These are phyloP conservation scores for Chloroclysta siterata DNA, from an alignment of 2,888 invertebrate species.

Conservation along the genomic window DNA sequence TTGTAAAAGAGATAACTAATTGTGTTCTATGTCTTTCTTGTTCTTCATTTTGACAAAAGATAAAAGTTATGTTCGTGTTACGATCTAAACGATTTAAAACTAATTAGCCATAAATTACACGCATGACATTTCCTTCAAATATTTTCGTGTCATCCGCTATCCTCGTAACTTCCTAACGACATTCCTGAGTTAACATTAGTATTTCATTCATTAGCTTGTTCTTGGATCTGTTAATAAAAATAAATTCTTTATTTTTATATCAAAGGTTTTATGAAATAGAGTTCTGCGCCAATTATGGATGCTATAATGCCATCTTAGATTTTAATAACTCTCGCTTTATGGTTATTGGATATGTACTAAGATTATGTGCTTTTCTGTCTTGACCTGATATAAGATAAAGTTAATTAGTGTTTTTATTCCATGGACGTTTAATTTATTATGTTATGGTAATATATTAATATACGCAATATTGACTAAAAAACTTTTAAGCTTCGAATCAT, in stretches of 20 bases:
- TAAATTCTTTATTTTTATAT: conserved; percentile 27
- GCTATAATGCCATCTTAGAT: background rate
- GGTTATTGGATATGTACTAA: background rate
- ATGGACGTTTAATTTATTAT: too few relatives aligned
- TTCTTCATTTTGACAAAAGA: conserved; percentile 8
- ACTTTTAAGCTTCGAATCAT: too few relatives aligned
- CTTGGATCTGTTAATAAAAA: conserved; percentile 31
- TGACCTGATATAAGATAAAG: background rate
- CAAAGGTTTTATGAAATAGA: background rate
- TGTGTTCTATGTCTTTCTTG: background rate
- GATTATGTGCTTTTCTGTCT: background rate
- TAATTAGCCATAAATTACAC: conserved; percentile 39
- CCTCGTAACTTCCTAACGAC: conserved; percentile 41
- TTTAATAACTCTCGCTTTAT: background rate
- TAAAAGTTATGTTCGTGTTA: conserved; percentile 22
- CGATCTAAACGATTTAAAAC: conserved; percentile 38
- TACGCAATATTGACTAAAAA: too few relatives aligned
- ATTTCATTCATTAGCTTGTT: conserved; percentile 26
- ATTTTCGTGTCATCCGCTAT: conserved; percentile 40
- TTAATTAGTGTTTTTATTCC: too few relatives aligned
- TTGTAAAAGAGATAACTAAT: background rate
- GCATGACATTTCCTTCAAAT: conserved; percentile 39
- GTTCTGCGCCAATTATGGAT: background rate
- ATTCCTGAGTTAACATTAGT: conserved; percentile 38
- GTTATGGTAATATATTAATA: too few relatives aligned